Evolutionary conservation across 2,888 invertebrate genomes (phyloP), one percentile per base, ranked within the genome.

Genomic region (Villa cingulata): DNA sequence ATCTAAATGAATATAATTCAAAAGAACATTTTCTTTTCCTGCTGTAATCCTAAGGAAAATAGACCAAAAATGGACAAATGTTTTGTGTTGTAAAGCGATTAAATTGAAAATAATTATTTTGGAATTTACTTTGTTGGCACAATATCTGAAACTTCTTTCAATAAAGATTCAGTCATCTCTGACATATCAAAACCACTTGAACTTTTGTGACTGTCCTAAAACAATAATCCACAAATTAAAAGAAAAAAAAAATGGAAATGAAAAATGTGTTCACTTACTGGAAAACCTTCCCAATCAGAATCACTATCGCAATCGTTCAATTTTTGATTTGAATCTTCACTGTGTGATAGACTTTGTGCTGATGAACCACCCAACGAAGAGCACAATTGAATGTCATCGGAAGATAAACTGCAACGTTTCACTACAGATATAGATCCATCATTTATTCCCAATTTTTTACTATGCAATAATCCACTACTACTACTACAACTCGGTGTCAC

Each of bases 1-100:
- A 62, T 88, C 84, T 46, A 88, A 64, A 49, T 83, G 80, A 1
- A 87, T 74, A 59, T 82, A 87, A 63, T 86, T 82, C 60, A 85
- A 81, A 48, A 88, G 63, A 12, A 80, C 78, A 62, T 86, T 86
- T 49, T 80, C 79, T 44, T 75, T 74, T 2, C 86, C 86, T 1
- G 78, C 72, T 17, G 84, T 83, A 56, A 83, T 70, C 63, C 76
- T 76, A 59, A 37, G 68, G 51, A 45, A 38, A 50, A 23, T 6
- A 23, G 7, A 23, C 23, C 7, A n/a, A n/a, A n/a, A n/a, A n/a
- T n/a, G n/a, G n/a, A n/a, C n/a, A n/a, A n/a, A n/a, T n/a, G n/a
- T n/a, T n/a, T n/a, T n/a, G n/a, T n/a, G 7, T 23, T 23, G 7
- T 23, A 4, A 23, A 6, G 23, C 7, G 23, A 23, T 7, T 23